phyloP scores from a whole-genome alignment of 2,888 invertebrate species.

The Tanytarsus gracilentus region DNA sequence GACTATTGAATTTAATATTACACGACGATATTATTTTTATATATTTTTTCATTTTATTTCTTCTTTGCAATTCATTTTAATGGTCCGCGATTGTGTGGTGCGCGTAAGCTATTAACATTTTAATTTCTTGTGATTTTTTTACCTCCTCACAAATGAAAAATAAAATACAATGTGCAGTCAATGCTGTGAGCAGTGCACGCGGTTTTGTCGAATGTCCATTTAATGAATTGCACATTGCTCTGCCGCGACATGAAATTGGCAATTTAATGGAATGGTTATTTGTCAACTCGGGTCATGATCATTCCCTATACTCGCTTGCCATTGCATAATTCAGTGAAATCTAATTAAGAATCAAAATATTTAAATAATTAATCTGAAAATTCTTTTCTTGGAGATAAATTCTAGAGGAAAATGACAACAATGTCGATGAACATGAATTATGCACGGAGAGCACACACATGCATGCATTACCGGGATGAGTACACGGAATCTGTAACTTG shows the following conservation, averaged over 20 bases:
- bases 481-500: slow-evolving; percentile 14
- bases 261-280: slow-evolving; percentile 8
- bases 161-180: background rate
- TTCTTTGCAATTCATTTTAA: slow-evolving; percentile 19
- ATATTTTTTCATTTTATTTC: slow-evolving; percentile 1
- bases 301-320: no score
- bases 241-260: slow-evolving; percentile 15
- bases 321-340: slow-evolving; percentile 13
- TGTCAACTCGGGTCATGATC: no score
- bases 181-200: background rate
- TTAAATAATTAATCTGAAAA: background rate
- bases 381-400: background rate
- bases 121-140: slow-evolving; percentile 20
- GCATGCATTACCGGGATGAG: background rate
- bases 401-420: background rate
- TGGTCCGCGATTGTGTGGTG: no score
- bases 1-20: slow-evolving; percentile 28
- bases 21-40: slow-evolving; percentile 24
- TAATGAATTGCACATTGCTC: slow-evolving; percentile 9
- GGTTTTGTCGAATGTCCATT: background rate
- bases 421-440: slow-evolving; percentile 4
- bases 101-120: slow-evolving; percentile 19
- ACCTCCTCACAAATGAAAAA: no score
- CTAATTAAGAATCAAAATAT: background rate
- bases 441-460: background rate